Evolutionary conservation across 1,140 invertebrate genomes (phyloP).

Genomic region (Centruroides sculpturatus): DNA sequence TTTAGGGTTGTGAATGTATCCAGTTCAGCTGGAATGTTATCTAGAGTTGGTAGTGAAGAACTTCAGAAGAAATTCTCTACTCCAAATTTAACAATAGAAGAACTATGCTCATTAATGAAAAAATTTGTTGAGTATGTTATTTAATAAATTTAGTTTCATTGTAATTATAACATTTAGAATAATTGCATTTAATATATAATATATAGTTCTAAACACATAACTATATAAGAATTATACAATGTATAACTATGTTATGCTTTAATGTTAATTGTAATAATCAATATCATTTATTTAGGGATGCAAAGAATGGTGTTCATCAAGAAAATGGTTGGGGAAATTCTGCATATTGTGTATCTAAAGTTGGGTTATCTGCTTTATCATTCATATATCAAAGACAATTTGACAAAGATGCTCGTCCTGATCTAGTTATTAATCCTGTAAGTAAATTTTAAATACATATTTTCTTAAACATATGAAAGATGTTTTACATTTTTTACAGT

Average conservation of each 20-base stretch:
- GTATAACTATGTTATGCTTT: no score
- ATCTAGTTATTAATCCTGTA: slow-evolving; percentile 49
- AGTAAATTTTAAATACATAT: background rate
- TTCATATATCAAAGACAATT: slow-evolving; percentile 48
- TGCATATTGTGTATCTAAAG: slow-evolving; percentile 51
- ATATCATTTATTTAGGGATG: slow-evolving; percentile 26
- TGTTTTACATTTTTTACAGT: no score
- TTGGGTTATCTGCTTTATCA: slow-evolving; percentile 42
- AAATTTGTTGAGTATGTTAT: slow-evolving; percentile 44
- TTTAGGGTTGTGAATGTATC: slow-evolving; percentile 54
- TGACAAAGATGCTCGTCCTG: slow-evolving; percentile 31
- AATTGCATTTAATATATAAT: no score
- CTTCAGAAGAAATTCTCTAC: slow-evolving; percentile 39
- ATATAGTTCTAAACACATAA: no score
- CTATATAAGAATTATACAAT: no score
- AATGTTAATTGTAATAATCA: no score
- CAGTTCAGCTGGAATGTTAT: slow-evolving; percentile 39
- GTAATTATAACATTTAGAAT: no score
- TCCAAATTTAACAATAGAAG: slow-evolving; percentile 37
- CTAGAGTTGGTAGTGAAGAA: slow-evolving; percentile 23
- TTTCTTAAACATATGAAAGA: no score
- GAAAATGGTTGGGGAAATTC: slow-evolving; percentile 42
- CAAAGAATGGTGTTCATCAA: slow-evolving; percentile 35
- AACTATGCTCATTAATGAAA: slow-evolving; percentile 43
- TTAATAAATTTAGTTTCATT: no score